These are phyloP conservation scores for Hemiprocne comata DNA, from an alignment of 2,113 vertebrate species.

Conservation along the genomic window DNA sequence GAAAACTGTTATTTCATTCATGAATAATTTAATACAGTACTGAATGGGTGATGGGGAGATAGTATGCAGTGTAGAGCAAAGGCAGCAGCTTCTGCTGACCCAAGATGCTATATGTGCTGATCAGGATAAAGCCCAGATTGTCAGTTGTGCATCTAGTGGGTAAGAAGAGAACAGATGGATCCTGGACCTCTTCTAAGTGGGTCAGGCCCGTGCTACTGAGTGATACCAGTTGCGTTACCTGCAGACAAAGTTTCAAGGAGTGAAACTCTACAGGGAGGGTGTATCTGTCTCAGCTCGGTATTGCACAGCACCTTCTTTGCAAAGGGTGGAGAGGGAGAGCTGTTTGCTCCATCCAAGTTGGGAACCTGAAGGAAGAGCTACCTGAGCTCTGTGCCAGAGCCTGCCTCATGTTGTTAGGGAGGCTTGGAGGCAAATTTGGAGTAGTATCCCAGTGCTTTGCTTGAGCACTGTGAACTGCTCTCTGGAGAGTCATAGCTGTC, in stretches of 20 bases:
- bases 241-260: background rate
- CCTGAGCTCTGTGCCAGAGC: background rate
- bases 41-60: constrained; percentile 64
- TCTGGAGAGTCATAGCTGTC: background rate
- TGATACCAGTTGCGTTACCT: background rate
- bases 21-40: constrained; percentile 83
- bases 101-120: background rate
- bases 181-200: background rate
- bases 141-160: background rate
- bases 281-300: background rate
- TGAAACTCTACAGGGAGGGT: background rate
- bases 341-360: background rate
- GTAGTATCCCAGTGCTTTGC: background rate
- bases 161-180: background rate
- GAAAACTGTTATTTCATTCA: constrained; percentile 82
- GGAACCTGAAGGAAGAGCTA: background rate
- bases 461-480: background rate
- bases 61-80: background rate
- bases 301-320: background rate
- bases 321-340: background rate
- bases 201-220: background rate
- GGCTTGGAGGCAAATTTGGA: background rate
- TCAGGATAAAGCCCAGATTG: background rate
- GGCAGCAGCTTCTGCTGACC: background rate
- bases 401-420: too few relatives aligned